Percentiles rank a stretch among this genome's conserved stretches.
Evolutionary conservation across 2,113 vertebrate genomes (phyloP).

Genomic region (Melanerpes formicivorus): DNA sequence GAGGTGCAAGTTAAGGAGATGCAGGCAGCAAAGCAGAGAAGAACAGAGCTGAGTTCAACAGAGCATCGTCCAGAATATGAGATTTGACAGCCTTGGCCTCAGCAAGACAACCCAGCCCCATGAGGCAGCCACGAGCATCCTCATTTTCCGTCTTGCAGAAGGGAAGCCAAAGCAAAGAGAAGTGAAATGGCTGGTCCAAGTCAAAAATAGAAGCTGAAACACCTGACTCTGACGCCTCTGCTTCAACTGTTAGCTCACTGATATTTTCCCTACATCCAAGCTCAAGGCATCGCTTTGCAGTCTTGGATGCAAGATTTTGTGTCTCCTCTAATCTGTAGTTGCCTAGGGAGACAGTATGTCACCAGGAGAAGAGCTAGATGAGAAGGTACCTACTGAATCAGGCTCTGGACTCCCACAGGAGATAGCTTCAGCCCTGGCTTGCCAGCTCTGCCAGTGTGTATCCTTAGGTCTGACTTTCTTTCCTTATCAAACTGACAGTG

Average conservation of each 20-base stretch:
- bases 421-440: background rate
- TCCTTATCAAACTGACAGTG: background rate
- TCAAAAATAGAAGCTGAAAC: slow-evolving; percentile 44
- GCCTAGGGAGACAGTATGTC: slow-evolving; percentile 23
- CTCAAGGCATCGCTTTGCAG: background rate
- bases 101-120: background rate
- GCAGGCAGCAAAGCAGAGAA: background rate
- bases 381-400: background rate
- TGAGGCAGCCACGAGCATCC: background rate
- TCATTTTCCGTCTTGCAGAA: background rate
- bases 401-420: background rate
- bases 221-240: slow-evolving; percentile 30
- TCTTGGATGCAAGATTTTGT: background rate
- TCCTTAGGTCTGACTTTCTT: background rate
- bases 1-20: background rate
- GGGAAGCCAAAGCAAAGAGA: background rate
- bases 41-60: background rate
- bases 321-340: slow-evolving; percentile 4
- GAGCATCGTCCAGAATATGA: background rate
- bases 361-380: background rate
- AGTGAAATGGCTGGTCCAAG: background rate
- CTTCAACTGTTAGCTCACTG: background rate
- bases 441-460: background rate
- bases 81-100: background rate
- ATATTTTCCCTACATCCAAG: slow-evolving; percentile 1